A percentile compares a stretch with the other conserved stretches of the same genome.
These are phyloP conservation scores for Clivina fossor DNA, from an alignment of 2,888 invertebrate genomes.

Conservation along the genomic window DNA sequence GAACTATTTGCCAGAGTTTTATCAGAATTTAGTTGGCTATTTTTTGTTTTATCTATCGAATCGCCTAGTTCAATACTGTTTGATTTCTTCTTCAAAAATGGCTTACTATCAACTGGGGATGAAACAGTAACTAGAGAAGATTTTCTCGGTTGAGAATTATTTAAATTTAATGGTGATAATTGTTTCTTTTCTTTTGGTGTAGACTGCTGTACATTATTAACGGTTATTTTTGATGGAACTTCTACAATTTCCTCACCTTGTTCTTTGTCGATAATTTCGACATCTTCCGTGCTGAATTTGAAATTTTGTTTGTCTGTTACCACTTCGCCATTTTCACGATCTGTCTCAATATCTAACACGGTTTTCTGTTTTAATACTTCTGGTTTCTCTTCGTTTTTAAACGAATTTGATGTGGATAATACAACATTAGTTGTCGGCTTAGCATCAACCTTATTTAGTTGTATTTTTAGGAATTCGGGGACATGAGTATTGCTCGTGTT, in stretches of 20 bases:
- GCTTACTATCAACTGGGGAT: slow-evolving; percentile 48
- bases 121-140: slow-evolving; percentile 35
- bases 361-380: slow-evolving; percentile 42
- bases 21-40: no score
- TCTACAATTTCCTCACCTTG: slow-evolving; percentile 42
- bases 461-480: slow-evolving; percentile 71
- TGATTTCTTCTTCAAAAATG: slow-evolving; percentile 59
- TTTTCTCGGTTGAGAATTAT: slow-evolving; percentile 34
- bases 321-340: slow-evolving; percentile 36
- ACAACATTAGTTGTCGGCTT: slow-evolving; percentile 65
- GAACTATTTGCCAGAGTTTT: slow-evolving; percentile 17
- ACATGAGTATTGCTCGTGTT: slow-evolving; percentile 50
- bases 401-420: slow-evolving; percentile 62
- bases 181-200: slow-evolving; percentile 41
- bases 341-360: slow-evolving; percentile 42
- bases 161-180: slow-evolving; percentile 41
- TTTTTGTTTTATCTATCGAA: slow-evolving; percentile 43
- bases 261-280: slow-evolving; percentile 53
- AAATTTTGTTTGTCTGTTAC: slow-evolving; percentile 44
- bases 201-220: slow-evolving; percentile 37
- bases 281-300: slow-evolving; percentile 54
- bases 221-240: slow-evolving; percentile 37
- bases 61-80: slow-evolving; percentile 60
- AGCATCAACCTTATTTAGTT: slow-evolving; percentile 69
- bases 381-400: slow-evolving; percentile 48